These are phyloP conservation scores for Lepisosteus oculatus DNA, from an alignment of 2,113 vertebrate genomes.

Conservation along the genomic window DNA sequence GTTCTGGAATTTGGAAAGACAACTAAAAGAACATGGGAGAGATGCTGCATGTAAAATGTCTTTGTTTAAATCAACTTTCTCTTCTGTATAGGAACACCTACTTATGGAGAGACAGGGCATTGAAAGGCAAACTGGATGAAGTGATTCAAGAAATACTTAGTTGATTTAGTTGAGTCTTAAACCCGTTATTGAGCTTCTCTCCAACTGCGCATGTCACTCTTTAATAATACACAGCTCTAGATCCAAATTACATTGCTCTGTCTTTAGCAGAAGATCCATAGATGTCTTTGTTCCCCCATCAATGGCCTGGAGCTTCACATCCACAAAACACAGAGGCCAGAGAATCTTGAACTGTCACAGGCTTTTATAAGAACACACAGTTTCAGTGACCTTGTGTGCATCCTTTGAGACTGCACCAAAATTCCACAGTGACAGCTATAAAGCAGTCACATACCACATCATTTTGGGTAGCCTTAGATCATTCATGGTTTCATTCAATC, in stretches of 20 bases:
- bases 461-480: background rate
- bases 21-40: too few relatives aligned
- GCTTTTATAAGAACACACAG: background rate
- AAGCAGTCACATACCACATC: background rate
- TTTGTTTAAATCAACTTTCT: background rate
- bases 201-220: background rate
- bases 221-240: background rate
- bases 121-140: background rate
- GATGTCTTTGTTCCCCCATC: constrained; percentile 13
- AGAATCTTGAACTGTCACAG: background rate
- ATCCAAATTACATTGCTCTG: constrained; percentile 11
- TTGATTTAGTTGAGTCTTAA: background rate
- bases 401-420: background rate
- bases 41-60: too few relatives aligned
- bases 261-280: background rate
- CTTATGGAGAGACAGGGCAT: background rate
- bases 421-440: constrained; percentile 1
- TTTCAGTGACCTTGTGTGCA: background rate
- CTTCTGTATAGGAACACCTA: background rate
- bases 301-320: background rate
- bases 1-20: too few relatives aligned
- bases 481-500: too few relatives aligned
- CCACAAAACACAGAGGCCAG: background rate
- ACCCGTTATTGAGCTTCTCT: background rate
- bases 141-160: background rate